Conservation (phyloP, 2,113 vertebrate genomes). For the Vombatus ursinus region DNA sequence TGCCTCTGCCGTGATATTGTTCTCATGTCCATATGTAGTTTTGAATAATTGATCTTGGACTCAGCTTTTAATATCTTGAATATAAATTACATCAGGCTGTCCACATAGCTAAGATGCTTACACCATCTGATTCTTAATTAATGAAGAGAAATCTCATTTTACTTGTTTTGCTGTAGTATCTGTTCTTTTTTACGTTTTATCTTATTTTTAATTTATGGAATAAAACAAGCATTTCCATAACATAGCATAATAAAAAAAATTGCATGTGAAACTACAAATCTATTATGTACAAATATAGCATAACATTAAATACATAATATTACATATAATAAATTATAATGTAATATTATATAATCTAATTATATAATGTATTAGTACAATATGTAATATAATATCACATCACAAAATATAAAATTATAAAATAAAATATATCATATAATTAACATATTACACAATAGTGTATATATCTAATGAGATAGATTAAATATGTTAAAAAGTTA, state of each 20-base stretch:
- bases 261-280: background rate
- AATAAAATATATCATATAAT: too few species aligned
- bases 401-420: too few species aligned
- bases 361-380: too few species aligned
- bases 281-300: background rate
- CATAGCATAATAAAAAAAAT: background rate
- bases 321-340: too few species aligned
- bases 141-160: slow-evolving; percentile 26
- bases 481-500: too few species aligned
- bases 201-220: background rate
- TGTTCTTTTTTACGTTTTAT: background rate
- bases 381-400: too few species aligned
- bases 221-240: background rate
- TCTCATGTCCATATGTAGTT: slow-evolving; percentile 8
- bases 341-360: too few species aligned
- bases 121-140: slow-evolving; percentile 19
- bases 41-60: slow-evolving; percentile 34
- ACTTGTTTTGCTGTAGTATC: background rate
- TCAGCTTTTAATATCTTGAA: slow-evolving; percentile 16
- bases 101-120: slow-evolving; percentile 5
- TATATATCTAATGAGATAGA: too few species aligned
- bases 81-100: background rate
- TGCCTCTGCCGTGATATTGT: slow-evolving; percentile 2
- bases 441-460: too few species aligned
- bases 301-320: too few species aligned